A percentile compares a stretch with the other conserved stretches of the same genome.
Conservation (phyloP, 2,113 vertebrate genomes). For the Ia io region DNA sequence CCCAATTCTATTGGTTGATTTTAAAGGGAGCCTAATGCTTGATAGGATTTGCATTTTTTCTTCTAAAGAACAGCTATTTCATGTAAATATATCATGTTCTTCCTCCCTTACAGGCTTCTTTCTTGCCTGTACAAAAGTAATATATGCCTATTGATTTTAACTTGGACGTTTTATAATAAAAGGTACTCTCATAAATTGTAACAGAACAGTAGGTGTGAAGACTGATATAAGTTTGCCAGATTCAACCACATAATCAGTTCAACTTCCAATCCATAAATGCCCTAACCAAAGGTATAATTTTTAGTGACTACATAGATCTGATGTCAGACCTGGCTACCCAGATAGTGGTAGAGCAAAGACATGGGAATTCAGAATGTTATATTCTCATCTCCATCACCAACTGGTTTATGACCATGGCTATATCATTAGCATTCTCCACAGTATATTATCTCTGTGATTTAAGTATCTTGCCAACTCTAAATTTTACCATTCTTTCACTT, state of each 20-base stretch:
- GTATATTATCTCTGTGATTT: neutral
- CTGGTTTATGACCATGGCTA: neutral
- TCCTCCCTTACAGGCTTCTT: neutral
- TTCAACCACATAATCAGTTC: neutral
- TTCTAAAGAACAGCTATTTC: neutral
- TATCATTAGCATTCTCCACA: neutral
- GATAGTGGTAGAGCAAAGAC: neutral
- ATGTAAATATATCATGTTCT: neutral
- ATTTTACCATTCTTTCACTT: neutral
- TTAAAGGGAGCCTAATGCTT: conserved; percentile 1
- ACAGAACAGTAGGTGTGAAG: neutral
- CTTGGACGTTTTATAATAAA: neutral
- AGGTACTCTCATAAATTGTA: neutral
- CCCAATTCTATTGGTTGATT: neutral
- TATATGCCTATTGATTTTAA: neutral
- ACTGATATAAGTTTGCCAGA: neutral
- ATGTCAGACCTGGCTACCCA: neutral
- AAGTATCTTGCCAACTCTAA: conserved; percentile 4
- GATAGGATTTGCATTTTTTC: neutral
- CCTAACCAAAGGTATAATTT: neutral
- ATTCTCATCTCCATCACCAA: neutral
- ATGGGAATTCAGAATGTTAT: neutral
- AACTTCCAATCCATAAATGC: neutral
- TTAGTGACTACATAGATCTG: neutral
- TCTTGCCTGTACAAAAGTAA: neutral